Percentiles rank a stretch among this genome's conserved stretches.
phyloP scores from a whole-genome alignment of 2,113 vertebrate species.

The Scortum barcoo region DNA sequence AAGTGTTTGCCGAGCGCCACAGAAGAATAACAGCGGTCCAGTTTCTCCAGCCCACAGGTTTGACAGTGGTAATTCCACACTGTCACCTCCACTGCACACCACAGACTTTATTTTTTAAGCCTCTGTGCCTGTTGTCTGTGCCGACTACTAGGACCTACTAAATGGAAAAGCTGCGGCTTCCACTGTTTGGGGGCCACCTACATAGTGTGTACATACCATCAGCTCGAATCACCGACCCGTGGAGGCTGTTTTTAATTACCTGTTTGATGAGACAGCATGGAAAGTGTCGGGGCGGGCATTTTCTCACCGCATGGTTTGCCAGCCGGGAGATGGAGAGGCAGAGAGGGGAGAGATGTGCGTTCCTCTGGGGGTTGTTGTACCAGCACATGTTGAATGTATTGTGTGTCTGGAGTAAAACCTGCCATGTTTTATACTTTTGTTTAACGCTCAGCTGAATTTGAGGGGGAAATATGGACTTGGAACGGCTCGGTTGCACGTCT shows the following conservation, averaged over 20 bases:
- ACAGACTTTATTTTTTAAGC: conserved; percentile 23
- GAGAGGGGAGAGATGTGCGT: not conserved
- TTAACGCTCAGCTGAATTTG: not conserved
- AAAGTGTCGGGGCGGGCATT: conserved; percentile 59
- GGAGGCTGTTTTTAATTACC: conserved; percentile 73
- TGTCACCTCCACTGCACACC: conserved; percentile 43
- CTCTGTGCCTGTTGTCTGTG: conserved; percentile 3
- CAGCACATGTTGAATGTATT: conserved; percentile 12
- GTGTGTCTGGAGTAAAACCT: not conserved
- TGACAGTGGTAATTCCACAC: conserved; percentile 38
- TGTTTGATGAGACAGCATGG: conserved; percentile 64
- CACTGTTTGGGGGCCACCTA: conserved; percentile 61
- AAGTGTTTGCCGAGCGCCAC: conserved; percentile 41
- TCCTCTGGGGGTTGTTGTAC: conserved; percentile 5
- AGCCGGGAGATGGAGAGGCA: conserved; percentile 38
- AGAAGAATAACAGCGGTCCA: conserved; percentile 48
- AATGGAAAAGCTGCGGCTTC: conserved; percentile 58
- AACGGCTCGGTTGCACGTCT: not conserved
- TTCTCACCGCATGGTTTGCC: conserved; percentile 37
- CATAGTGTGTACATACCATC: conserved; percentile 41
- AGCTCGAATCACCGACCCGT: conserved; percentile 33
- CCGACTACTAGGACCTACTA: conserved; percentile 8
- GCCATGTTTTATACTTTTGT: not conserved
- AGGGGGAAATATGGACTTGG: not conserved
- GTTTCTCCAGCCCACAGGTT: conserved; percentile 24